Evolutionary conservation across 2,888 invertebrate species (phyloP), one percentile per base, ranked within the genome.

Genomic region (Volucella inanis): DNA sequence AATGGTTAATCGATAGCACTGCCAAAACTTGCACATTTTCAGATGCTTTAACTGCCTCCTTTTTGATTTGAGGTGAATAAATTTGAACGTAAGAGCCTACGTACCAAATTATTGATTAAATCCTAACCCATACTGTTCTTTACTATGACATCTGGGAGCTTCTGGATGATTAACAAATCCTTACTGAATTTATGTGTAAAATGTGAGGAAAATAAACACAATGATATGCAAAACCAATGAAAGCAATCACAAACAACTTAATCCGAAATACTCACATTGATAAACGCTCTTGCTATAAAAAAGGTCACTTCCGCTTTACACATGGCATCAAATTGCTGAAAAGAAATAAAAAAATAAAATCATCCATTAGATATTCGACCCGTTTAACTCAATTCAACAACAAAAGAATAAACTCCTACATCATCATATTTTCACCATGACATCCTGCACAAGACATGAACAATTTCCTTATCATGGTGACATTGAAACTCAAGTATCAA

Each of bases 241-340:
- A 10, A 15, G 3, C 3, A 9, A 11, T 70, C n/a, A 22, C 2
- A 54, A 49, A 31, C 10, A 47, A 43, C 18, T 57, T 39, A 47
- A 41, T 39, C 18, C 10, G 49, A 55, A 49, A 22, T 87, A 95
- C 96, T 95, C 93, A 96, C 96, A 92, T 96, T 96, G 88, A 96
- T 92, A 87, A 95, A 91, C 89, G 95, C 94, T 91, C 96, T 94
- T 87, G 94, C 94, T 90, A 95, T 93, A 93, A 96, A 94, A 92
- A 96, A 96, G 82, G 95, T 94, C 91, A 96, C 94, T 93, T 96
- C 96, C 59, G 95, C 95, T 93, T 95, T 96, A 91, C 95, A 96
- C 90, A 95, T 93, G 62, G 94, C 94, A 92, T 96, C 96, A 91
- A 96, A 96, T 94, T 95, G 94, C 96, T 96, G 94, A 65, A 94